These are phyloP conservation scores for Laterallus jamaicensis DNA, from an alignment of 2,113 vertebrate genomes.

Conservation along the genomic window DNA sequence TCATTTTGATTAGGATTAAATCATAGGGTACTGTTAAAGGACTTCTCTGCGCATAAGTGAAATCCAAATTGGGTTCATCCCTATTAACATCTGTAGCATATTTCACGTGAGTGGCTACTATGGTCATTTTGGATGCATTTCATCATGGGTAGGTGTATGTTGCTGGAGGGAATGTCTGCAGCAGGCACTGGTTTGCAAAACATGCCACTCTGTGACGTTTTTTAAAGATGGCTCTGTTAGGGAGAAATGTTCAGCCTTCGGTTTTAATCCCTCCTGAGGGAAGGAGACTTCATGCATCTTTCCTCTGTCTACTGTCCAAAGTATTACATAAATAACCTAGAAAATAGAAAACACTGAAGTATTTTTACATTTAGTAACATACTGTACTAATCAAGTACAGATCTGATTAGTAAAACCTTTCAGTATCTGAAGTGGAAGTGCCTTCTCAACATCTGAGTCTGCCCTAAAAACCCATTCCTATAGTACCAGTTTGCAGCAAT, in stretches of 20 bases:
- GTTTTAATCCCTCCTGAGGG: background rate
- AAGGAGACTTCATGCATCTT: background rate
- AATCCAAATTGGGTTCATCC: background rate
- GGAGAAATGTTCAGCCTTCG: background rate
- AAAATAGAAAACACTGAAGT: background rate
- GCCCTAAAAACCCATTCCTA: background rate
- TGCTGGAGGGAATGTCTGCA: background rate
- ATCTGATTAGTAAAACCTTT: background rate
- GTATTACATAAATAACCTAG: background rate
- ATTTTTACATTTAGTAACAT: background rate
- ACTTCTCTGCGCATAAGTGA: background rate
- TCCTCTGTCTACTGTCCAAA: background rate
- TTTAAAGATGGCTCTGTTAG: background rate
- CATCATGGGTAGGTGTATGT: background rate
- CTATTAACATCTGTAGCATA: background rate
- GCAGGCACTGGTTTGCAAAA: background rate
- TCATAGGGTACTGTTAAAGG: background rate
- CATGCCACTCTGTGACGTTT: background rate
- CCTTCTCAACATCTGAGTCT: background rate
- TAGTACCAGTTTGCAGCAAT: background rate
- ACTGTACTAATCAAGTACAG: background rate
- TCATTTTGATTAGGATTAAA: background rate
- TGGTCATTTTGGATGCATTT: background rate
- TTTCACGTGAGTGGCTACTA: background rate
- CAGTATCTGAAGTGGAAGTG: background rate